Percentiles rank a stretch among this genome's conserved stretches.
Conservation (phyloP, 2,113 vertebrate genomes). For the Cinclus cinclus region DNA sequence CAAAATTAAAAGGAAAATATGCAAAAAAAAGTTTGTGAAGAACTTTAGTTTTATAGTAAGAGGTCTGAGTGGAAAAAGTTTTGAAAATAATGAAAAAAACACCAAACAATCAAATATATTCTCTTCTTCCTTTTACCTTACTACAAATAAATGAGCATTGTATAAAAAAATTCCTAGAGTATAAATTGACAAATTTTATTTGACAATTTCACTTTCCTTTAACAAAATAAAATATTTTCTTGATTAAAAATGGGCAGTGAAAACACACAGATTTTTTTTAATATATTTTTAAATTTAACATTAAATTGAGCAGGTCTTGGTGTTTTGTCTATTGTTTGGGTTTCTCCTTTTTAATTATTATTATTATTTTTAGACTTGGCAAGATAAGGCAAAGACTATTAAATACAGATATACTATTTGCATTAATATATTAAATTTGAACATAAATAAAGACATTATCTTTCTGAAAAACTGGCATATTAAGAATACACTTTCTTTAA, state of each 20-base stretch:
- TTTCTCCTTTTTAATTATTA: neutral
- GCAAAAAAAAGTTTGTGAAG: neutral
- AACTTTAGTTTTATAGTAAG: neutral
- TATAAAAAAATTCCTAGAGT: neutral
- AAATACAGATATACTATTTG: neutral
- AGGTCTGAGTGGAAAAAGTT: neutral
- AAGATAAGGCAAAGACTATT: neutral
- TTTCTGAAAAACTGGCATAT: neutral
- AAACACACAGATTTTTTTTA: neutral
- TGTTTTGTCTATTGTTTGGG: neutral
- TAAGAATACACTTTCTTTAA: neutral
- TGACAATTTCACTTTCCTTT: neutral
- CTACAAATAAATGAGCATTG: neutral
- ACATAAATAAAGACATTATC: neutral
- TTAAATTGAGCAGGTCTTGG: neutral
- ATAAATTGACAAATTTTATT: neutral
- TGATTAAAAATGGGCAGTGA: neutral
- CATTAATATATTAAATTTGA: neutral
- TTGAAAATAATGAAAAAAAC: neutral
- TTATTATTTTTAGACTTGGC: neutral
- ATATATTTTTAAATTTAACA: neutral
- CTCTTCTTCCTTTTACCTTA: neutral
- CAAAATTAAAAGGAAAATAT: neutral
- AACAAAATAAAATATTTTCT: neutral
- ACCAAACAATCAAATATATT: neutral